Evolutionary conservation across 2,888 invertebrate species (phyloP).

Genomic region (Reticulitermes lucifugus): DNA sequence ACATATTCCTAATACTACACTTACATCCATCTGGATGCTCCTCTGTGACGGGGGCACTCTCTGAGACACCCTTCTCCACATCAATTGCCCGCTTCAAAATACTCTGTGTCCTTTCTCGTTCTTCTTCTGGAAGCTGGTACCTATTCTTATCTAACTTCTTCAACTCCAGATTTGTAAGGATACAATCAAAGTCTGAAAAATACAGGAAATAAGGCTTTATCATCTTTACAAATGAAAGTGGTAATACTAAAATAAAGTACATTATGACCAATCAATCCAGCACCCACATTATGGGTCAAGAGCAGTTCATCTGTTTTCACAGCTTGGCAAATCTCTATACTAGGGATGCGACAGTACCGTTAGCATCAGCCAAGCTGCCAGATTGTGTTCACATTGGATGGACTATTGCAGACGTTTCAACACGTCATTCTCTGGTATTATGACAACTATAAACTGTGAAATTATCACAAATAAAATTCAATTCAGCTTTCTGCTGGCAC

Average conservation of each 20-base stretch:
- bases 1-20: constrained; percentile 60
- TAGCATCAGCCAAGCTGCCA: too few species aligned
- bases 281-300: too few species aligned
- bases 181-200: constrained; percentile 83
- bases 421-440: too few species aligned
- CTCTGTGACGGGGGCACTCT: constrained; percentile 75
- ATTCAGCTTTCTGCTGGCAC: too few species aligned
- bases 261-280: too few species aligned
- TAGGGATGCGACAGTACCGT: too few species aligned
- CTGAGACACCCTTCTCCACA: constrained; percentile 79
- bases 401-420: too few species aligned
- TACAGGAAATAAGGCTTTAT: not conserved
- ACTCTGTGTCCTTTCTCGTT: constrained; percentile 82
- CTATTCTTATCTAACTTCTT: constrained; percentile 78
- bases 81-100: constrained; percentile 86
- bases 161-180: constrained; percentile 86
- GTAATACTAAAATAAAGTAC: not conserved
- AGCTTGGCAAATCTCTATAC: too few species aligned
- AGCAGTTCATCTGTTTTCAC: too few species aligned
- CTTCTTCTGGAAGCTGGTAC: constrained; percentile 77
- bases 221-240: not conserved
- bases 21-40: constrained; percentile 89
- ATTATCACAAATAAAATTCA: too few species aligned
- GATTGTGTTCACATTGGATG: too few species aligned
- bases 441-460: too few species aligned